Percentiles rank a stretch among this genome's conserved stretches.
These are phyloP conservation scores for Sarcophaga carnaria DNA, from an alignment of 2,888 invertebrate species.

Conservation along the genomic window DNA sequence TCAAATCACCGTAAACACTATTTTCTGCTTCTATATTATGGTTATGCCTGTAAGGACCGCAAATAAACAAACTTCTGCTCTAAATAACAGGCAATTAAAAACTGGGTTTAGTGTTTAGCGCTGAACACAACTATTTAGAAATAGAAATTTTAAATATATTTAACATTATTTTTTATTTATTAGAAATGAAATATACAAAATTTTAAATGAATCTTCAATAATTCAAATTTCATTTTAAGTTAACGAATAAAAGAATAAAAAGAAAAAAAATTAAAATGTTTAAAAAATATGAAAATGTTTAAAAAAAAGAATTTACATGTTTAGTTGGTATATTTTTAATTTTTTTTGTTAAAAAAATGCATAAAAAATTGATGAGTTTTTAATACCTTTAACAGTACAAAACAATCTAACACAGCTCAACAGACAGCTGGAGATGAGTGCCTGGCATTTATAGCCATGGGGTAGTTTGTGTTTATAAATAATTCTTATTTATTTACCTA, in stretches of 20 bases:
- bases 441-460: neutral
- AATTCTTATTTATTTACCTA: neutral
- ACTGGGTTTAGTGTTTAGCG: neutral
- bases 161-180: neutral
- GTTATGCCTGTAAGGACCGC: neutral
- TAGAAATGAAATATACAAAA: too few relatives aligned
- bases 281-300: neutral
- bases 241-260: too few relatives aligned
- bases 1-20: too few relatives aligned
- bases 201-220: too few relatives aligned
- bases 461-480: neutral
- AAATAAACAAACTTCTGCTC: neutral
- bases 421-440: too few relatives aligned
- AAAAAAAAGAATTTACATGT: neutral
- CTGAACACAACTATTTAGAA: neutral
- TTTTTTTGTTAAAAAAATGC: neutral
- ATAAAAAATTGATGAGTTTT: conserved; percentile 36
- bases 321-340: neutral
- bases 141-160: neutral
- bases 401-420: neutral
- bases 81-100: neutral
- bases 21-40: too few relatives aligned
- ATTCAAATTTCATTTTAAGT: too few relatives aligned
- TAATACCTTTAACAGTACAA: neutral
- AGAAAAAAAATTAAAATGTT: neutral